Evolutionary conservation across 2,113 vertebrate species (phyloP).

Genomic region (Blennius ocellaris): DNA sequence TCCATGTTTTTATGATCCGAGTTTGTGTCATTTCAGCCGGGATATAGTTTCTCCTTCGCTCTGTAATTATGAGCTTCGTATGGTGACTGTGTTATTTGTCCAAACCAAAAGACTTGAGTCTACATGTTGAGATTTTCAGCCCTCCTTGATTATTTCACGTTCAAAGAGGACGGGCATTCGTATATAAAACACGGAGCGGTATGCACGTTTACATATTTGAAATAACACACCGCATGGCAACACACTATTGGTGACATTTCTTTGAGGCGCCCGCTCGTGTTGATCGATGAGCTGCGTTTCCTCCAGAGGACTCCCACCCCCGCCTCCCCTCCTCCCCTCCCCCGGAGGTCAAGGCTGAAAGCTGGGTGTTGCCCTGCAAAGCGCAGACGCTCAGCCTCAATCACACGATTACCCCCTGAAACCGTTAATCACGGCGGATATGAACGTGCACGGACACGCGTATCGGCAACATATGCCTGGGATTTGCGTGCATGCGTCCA

Average conservation of each 20-base stretch:
- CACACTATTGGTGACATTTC: neutral
- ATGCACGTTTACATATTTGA: too few relatives aligned
- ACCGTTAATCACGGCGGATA: constrained; percentile 57
- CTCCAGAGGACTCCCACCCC: constrained; percentile 39
- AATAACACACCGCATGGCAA: too few relatives aligned
- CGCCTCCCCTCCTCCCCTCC: constrained; percentile 25
- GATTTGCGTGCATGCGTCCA: constrained; percentile 39
- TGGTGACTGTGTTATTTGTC: too few relatives aligned
- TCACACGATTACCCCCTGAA: constrained; percentile 56
- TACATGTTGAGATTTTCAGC: too few relatives aligned
- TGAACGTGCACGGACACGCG: constrained; percentile 23
- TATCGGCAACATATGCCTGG: constrained; percentile 20
- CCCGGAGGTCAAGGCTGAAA: constrained; percentile 41
- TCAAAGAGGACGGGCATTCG: too few relatives aligned
- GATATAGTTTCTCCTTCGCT: too few relatives aligned
- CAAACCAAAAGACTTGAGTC: too few relatives aligned
- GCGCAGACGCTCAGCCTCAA: constrained; percentile 20
- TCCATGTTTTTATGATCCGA: too few relatives aligned
- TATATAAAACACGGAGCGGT: too few relatives aligned
- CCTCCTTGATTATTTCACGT: too few relatives aligned
- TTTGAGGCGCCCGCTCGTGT: constrained; percentile 1
- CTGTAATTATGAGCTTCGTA: too few relatives aligned
- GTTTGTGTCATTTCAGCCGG: too few relatives aligned
- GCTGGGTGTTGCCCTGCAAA: constrained; percentile 46
- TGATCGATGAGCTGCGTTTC: constrained; percentile 65